Evolutionary conservation across 2,797 vertebrate genomes (phyloP).

Genomic region (Chrysocyon brachyurus): DNA sequence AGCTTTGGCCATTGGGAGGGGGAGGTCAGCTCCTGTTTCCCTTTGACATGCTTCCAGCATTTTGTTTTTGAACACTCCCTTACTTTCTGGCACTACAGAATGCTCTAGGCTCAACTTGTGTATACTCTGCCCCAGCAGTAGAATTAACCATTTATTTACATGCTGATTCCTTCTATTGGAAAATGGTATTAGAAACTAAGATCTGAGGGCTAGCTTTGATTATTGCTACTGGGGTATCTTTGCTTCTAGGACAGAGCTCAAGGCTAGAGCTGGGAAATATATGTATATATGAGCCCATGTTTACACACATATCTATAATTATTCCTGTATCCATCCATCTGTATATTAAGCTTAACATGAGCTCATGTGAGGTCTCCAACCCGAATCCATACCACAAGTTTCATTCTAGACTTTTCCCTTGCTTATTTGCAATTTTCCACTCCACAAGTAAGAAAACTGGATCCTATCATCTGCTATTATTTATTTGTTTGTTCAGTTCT

Average conservation of each 20-base stretch:
- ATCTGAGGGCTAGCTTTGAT: neutral
- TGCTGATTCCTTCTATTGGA: neutral
- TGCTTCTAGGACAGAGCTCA: neutral
- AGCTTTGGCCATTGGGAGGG: neutral
- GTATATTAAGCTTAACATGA: neutral
- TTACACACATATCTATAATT: neutral
- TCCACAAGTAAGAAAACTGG: neutral
- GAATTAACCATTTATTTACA: neutral
- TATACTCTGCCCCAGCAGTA: neutral
- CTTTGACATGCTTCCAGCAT: fast-evolving
- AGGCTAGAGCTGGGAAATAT: neutral
- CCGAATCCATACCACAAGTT: neutral
- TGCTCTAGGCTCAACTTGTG: neutral
- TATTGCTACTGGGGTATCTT: neutral
- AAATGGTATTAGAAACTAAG: neutral
- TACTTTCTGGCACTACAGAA: neutral
- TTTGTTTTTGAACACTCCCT: neutral
- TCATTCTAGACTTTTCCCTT: neutral
- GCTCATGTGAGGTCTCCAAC: neutral
- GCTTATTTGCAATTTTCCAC: neutral
- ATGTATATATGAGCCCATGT: neutral
- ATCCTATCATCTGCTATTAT: neutral
- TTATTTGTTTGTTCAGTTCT: neutral
- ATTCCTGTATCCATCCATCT: neutral
- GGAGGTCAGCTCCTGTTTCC: neutral